Percentiles rank a stretch among this genome's conserved stretches.
These are phyloP conservation scores for Tipula confusa DNA, from an alignment of 2,888 invertebrate species.

Conservation along the genomic window DNA sequence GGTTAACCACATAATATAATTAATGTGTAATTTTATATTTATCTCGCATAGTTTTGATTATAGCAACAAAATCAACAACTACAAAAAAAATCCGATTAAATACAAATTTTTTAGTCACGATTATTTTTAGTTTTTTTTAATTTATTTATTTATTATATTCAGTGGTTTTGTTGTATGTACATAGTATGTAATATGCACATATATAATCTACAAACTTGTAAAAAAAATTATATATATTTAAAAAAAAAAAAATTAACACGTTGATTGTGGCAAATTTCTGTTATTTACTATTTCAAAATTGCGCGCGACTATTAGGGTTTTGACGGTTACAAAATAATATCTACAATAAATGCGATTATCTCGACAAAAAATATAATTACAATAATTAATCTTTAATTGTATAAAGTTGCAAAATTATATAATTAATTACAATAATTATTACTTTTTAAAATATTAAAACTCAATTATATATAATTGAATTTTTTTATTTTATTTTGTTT, in stretches of 20 bases:
- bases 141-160: background rate
- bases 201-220: too few relatives aligned
- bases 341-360: background rate
- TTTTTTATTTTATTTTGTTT: background rate
- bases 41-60: background rate
- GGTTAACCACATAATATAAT: background rate
- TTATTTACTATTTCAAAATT: background rate
- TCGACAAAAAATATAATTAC: background rate
- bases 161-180: background rate
- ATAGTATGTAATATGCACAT: too few relatives aligned
- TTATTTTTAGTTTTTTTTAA: background rate
- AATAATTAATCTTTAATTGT: constrained; percentile 9
- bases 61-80: background rate
- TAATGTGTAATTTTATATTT: background rate
- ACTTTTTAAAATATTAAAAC: background rate
- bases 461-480: background rate
- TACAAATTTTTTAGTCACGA: background rate
- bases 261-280: background rate
- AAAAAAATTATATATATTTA: background rate
- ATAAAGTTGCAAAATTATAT: background rate
- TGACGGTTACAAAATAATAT: background rate
- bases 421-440: background rate
- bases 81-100: background rate
- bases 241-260: background rate
- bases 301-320: background rate